phyloP scores from a whole-genome alignment of 2,797 vertebrate genomes.

The Sarcophilus harrisii region DNA sequence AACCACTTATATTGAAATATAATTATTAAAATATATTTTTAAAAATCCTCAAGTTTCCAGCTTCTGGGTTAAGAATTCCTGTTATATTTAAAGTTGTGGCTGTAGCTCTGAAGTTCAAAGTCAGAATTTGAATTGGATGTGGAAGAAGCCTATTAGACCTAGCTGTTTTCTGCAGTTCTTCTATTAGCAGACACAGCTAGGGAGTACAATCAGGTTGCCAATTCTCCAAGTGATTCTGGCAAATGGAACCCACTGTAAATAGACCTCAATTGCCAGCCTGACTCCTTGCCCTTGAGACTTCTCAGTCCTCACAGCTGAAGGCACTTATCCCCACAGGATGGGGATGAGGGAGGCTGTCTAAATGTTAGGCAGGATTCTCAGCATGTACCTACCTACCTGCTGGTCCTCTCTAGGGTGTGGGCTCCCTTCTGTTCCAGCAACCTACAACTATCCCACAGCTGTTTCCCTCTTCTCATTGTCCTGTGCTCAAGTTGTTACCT shows the following conservation, averaged over 20 bases:
- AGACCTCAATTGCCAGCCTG: not conserved
- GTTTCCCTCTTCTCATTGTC: not conserved
- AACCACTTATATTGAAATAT: not conserved
- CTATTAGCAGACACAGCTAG: not conserved
- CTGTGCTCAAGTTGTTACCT: not conserved
- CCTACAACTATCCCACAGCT: not conserved
- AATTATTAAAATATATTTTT: not conserved
- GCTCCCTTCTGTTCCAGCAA: not conserved
- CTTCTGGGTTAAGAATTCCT: not conserved
- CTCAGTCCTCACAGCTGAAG: not conserved
- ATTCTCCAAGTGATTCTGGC: slow-evolving; percentile 49
- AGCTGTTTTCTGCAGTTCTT: not conserved
- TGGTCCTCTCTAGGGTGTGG: not conserved
- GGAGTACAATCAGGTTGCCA: slow-evolving; percentile 37
- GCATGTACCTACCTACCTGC: not conserved
- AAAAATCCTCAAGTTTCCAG: not conserved
- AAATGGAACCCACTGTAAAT: slow-evolving; percentile 22
- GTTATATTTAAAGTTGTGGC: not conserved
- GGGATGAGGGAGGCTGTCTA: not conserved
- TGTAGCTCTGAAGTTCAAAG: slow-evolving; percentile 37
- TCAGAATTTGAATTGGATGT: slow-evolving; percentile 39
- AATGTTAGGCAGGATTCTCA: slow-evolving; percentile 32
- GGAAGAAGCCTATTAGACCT: not conserved
- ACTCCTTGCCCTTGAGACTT: not conserved
- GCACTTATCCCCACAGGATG: not conserved